These are phyloP conservation scores for Sarcophaga carnaria DNA, from an alignment of 2,888 invertebrate species.

Conservation along the genomic window DNA sequence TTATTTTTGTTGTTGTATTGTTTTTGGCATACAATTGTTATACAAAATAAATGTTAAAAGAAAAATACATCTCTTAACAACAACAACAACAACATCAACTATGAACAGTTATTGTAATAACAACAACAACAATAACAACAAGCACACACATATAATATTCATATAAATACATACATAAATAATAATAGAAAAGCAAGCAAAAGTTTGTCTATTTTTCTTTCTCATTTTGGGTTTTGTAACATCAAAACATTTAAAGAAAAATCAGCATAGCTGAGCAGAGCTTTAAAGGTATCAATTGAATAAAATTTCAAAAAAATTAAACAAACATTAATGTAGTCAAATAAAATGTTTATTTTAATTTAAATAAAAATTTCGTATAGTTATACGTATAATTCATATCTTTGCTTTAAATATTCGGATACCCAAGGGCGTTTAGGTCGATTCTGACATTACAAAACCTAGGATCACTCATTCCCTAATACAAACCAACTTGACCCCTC, in stretches of 20 bases:
- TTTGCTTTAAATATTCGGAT: too few relatives aligned
- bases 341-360: too few relatives aligned
- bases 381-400: too few relatives aligned
- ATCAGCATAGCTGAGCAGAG: conserved; percentile 25
- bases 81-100: conserved; percentile 21
- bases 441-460: too few relatives aligned
- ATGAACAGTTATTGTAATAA: conserved; percentile 12
- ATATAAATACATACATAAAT: conserved; percentile 9
- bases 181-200: conserved; percentile 16
- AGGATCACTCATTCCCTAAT: too few relatives aligned
- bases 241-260: neutral
- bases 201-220: conserved; percentile 27
- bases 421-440: too few relatives aligned
- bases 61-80: conserved; percentile 58
- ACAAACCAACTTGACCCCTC: too few relatives aligned
- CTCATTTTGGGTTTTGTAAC: conserved; percentile 23
- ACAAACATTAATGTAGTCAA: neutral
- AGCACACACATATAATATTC: neutral
- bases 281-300: conserved; percentile 21
- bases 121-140: conserved; percentile 20
- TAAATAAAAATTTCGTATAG: too few relatives aligned
- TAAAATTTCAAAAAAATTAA: neutral
- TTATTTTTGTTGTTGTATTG: conserved; percentile 71
- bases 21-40: conserved; percentile 54
- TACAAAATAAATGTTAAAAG: conserved; percentile 4